phyloP scores from a whole-genome alignment of 1,140 invertebrate genomes.

The Melitaea cinxia region DNA sequence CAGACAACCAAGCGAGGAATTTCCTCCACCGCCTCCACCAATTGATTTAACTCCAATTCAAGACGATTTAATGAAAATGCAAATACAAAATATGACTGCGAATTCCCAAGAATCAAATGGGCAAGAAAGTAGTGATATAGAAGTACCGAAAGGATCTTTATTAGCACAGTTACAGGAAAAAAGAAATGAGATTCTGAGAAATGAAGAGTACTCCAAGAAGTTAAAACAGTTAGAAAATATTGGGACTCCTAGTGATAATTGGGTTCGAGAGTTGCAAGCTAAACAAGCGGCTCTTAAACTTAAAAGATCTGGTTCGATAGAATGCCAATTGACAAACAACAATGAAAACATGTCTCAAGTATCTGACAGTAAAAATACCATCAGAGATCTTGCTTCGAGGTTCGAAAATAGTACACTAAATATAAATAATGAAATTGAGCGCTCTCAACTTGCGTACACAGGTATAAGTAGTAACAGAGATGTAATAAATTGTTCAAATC shows the following conservation, averaged over 20 bases:
- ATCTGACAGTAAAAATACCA: conserved; percentile 78
- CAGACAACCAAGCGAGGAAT: conserved; percentile 93
- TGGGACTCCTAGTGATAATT: conserved; percentile 83
- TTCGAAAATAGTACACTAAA: conserved; percentile 86
- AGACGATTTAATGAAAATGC: conserved; percentile 81
- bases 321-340: conserved; percentile 60
- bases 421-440: conserved; percentile 51
- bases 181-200: conserved; percentile 85
- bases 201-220: conserved; percentile 69
- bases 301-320: conserved; percentile 75
- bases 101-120: conserved; percentile 35
- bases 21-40: conserved; percentile 92
- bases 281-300: conserved; percentile 87
- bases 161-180: conserved; percentile 90
- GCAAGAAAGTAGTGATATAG: conserved; percentile 56
- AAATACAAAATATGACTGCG: conserved; percentile 46
- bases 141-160: conserved; percentile 79
- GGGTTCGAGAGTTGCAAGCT: conserved; percentile 90
- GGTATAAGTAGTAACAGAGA: conserved; percentile 68
- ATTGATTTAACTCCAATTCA: conserved; percentile 84
- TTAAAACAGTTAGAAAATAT: conserved; percentile 55
- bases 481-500: conserved; percentile 73
- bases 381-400: conserved; percentile 90
- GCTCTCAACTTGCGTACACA: conserved; percentile 63
- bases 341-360: conserved; percentile 50